A percentile compares a stretch with the other conserved stretches of the same genome.
phyloP scores from a whole-genome alignment of 2,113 vertebrate species.

The Malurus elegans region DNA sequence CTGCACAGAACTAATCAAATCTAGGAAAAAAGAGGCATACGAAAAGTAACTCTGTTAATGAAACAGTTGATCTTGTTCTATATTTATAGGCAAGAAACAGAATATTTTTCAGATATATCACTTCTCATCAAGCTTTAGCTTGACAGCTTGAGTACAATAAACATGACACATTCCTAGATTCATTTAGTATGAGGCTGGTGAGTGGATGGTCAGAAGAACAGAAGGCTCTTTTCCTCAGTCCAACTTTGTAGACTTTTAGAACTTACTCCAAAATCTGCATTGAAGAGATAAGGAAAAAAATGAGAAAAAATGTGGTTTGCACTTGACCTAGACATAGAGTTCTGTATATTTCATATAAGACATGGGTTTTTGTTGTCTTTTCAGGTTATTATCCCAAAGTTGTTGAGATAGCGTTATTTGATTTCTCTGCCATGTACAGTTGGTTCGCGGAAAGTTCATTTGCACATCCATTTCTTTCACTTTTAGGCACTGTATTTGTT shows the following conservation, averaged over 20 bases:
- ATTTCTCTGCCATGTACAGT: background rate
- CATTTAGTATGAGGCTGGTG: background rate
- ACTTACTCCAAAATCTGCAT: background rate
- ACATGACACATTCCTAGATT: background rate
- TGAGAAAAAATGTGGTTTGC: background rate
- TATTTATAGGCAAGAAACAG: background rate
- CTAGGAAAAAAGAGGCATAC: background rate
- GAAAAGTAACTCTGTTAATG: conserved; percentile 6
- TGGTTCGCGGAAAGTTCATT: background rate
- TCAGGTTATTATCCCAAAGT: background rate
- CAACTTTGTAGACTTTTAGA: background rate
- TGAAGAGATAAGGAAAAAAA: background rate
- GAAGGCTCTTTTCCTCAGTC: background rate
- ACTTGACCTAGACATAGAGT: background rate
- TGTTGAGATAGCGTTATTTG: fast-evolving
- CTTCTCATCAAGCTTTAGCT: background rate
- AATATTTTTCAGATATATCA: background rate
- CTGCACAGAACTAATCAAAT: background rate
- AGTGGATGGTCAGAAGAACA: background rate
- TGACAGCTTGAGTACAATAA: background rate
- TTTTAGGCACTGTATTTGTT: background rate
- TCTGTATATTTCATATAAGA: background rate
- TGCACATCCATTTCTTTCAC: background rate
- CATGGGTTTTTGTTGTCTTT: background rate
- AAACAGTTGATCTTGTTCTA: background rate